phyloP scores from a whole-genome alignment of 2,797 vertebrate genomes.

The Diceros bicornis region DNA sequence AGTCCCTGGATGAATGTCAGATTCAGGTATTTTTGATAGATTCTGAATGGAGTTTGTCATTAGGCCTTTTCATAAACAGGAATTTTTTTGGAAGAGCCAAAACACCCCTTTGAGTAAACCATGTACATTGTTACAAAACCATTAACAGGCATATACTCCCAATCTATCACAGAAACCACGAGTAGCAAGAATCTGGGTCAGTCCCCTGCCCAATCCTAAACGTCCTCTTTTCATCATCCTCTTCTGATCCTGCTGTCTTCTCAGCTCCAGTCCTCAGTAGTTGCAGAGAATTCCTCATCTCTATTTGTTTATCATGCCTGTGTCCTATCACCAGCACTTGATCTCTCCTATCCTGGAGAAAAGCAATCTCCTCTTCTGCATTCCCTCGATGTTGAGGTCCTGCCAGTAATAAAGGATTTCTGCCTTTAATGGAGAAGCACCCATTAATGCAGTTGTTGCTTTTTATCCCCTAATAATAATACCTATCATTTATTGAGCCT shows the following conservation, averaged over 20 bases:
- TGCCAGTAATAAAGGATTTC: slow-evolving; percentile 14
- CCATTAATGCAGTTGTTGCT: not conserved
- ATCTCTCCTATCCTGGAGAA: not conserved
- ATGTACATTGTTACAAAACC: slow-evolving; percentile 49
- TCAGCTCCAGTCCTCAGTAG: not conserved
- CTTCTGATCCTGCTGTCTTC: not conserved
- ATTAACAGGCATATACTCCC: not conserved
- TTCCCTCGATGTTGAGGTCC: not conserved
- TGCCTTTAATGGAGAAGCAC: slow-evolving; percentile 14
- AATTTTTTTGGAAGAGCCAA: slow-evolving; percentile 49
- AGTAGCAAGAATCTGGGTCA: slow-evolving; percentile 3
- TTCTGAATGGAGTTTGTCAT: slow-evolving; percentile 66
- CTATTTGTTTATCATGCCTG: not conserved
- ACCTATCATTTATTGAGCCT: not conserved
- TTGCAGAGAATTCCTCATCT: not conserved
- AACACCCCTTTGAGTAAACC: slow-evolving; percentile 30
- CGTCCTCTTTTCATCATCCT: not conserved
- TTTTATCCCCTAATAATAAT: slow-evolving; percentile 47
- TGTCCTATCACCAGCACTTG: not conserved
- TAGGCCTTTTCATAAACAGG: slow-evolving; percentile 66
- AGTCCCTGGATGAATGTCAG: slow-evolving; percentile 73
- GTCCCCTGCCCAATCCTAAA: not conserved
- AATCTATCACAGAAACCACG: not conserved
- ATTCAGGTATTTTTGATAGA: slow-evolving; percentile 73
- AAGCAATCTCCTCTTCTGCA: not conserved